Base-by-base conservation (phyloP, 2,888 invertebrate species). In the Plutella xylostella region DNA sequence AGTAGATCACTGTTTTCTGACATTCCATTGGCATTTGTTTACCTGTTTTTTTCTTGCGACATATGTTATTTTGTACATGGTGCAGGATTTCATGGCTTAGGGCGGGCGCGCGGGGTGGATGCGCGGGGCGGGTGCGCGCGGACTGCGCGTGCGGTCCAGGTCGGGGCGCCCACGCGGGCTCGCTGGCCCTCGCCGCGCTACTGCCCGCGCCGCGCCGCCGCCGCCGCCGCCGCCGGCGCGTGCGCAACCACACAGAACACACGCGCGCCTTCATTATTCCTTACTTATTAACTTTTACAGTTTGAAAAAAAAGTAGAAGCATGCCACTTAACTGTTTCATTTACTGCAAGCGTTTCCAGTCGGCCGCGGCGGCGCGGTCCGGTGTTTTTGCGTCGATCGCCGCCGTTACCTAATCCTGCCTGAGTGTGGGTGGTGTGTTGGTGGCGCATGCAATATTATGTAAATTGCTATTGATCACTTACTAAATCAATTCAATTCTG, bases 51-150 rank as follows among this genome's bases (percentile, higher is more conserved):
- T 79, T 54, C 65, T 69, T 50, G 79, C 58, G 57, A 80, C 78
- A 58, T 83, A 83, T 43, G 82, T 82, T 55, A 83, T 83, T 69
- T 79, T 83, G 63, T 75, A 82, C 79, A 78, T 80, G 53, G 77
- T 65, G 58, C 73, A 72, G 57, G 72, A 72, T 71, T 68, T 78
- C 82, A 83, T 82, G 49, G 52, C 19, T 22, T 15, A 12, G 15
- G 12, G 51, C 50, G 47, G 43, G 50, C 35, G 45, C 42, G 51
- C 42, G 45, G 48, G 35, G 49, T 53, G 55, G 51, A 56, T 53
- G 53, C 57, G 51, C 54, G 47, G 47, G 30, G n/a, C 14, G 5
- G 15, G 7, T n/a, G 15, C 33, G 42, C 42, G 42, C 14, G 39
- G 33, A 18, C 37, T 18, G 11, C 11, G 20, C 37, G 20, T 30